phyloP scores from a whole-genome alignment of 2,888 invertebrate genomes.

The Gryllus longicercus region DNA sequence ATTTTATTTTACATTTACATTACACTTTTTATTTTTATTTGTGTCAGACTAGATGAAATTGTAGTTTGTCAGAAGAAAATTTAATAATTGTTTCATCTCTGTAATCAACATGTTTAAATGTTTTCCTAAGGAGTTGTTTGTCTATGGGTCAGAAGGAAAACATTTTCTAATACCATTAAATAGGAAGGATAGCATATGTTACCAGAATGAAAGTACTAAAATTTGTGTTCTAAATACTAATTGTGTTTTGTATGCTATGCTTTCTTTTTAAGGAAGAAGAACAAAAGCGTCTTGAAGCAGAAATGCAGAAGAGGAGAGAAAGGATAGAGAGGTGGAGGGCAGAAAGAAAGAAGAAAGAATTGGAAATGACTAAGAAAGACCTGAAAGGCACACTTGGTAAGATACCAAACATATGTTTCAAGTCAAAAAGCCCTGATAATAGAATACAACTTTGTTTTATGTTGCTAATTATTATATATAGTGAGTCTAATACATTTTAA shows the following conservation, averaged over 20 bases:
- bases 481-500: background rate
- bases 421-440: background rate
- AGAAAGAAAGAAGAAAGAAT: constrained; percentile 83
- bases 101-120: too few species aligned
- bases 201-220: too few species aligned
- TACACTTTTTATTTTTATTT: background rate
- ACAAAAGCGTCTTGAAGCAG: constrained; percentile 82
- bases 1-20: background rate
- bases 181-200: too few species aligned
- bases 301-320: constrained; percentile 94
- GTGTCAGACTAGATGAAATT: background rate
- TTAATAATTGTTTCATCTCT: too few species aligned
- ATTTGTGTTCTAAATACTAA: too few species aligned
- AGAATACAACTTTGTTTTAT: background rate
- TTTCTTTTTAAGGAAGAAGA: constrained; percentile 69
- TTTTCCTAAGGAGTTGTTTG: too few species aligned
- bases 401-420: background rate
- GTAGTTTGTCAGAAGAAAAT: background rate
- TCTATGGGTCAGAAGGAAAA: too few species aligned
- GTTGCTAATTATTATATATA: background rate
- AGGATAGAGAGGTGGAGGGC: constrained; percentile 95
- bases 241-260: constrained; percentile 21
- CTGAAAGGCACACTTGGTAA: constrained; percentile 58
- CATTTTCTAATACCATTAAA: too few species aligned
- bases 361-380: constrained; percentile 76